Evolutionary conservation across 1,140 invertebrate species (phyloP), one percentile per base, ranked within the genome.

Genomic region (Caenorhabditis remanei): DNA sequence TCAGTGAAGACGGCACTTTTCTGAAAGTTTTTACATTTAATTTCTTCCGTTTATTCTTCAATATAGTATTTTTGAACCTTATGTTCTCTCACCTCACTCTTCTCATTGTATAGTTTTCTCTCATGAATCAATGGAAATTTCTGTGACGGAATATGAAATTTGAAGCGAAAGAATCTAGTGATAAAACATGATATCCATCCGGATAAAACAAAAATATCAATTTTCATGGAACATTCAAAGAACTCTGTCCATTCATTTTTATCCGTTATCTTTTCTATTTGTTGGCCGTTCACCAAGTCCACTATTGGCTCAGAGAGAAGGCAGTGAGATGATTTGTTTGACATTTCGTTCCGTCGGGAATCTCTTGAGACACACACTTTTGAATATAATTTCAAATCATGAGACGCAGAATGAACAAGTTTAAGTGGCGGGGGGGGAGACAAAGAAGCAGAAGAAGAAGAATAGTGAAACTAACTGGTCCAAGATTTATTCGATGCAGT

Each of bases 1-100:
- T 87, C 86, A 9, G 86, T 87, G 61, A 87, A 87, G 1, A 87
- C 75, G 0, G 86, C 86, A 55, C 86, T 87, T 58, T 87, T 87
- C 86, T 87, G 79, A 63, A 87, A 50, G 24, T 6, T 71, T 6
- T 46, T 19, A 40, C 50, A 9, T 9, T 53, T 2, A 53, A 19
- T 58, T 19, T 58, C n/a, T n/a, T 58, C 13, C 14, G 13, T 58
- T 58, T 7, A 32, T 2, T 32, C 32, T 32, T 32, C 32, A 32
- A 32, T 32, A 1, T 32, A 0, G 32, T 32, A 2, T 32, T 32
- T 32, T 32, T 2, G 32, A 32, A 53, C 11, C 16, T 53, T 16
- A 14, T 14, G 50, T 4, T 53, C 16, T 53, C 50, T 53, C 9
- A 53, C 50, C 50, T 16, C 16, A 16, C 50, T 53, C 9, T 14